Base-by-base conservation (phyloP, 2,888 invertebrate species). In the Eulithis prunata region DNA sequence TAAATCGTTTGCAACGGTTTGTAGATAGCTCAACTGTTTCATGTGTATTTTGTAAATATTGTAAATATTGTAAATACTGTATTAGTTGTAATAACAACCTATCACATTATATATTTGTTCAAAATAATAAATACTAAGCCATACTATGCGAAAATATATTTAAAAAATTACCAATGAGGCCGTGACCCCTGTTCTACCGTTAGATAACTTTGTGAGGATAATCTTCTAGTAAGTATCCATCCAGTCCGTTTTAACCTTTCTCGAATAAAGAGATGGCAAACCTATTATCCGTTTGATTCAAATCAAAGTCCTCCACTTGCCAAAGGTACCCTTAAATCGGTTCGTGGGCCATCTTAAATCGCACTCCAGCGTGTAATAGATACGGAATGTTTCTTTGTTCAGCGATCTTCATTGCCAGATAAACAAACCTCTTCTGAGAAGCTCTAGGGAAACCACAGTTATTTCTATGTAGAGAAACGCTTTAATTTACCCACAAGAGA, bases 321-420 rank as follows among this genome's bases (percentile, higher is more conserved):
- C 52, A 56, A 56, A 59, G 56, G 52, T 52, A 43, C 59, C 13
- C 55, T 77, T 71, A 79, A 83, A 82, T 83, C 79, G 79, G 76
- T 82, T 80, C 79, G 73, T 71, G 73, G 77, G 79, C 75, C 71
- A 67, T 75, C 82, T 80, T 79, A 78, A 80, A 80, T 80, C 73
- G 78, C 76, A 75, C 76, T 76, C 76, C 57, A 66, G 75, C 73
- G 75, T 75, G 78, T 78, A 74, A 80, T 82, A 78, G 78, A 80
- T 77, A 80, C 77, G 74, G 64, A 71, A 71, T 57, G 68, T 72
- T 71, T 80, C 81, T 83, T 85, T 82, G 82, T 80, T 80, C 77
- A 77, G 72, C 77, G 78, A 82, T 81, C 78, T 80, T 79, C 77
- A 81, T 79, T 78, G 75, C 76, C 72, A 51, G 54, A 68, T 71